These are phyloP conservation scores for Desmodus rotundus DNA, from an alignment of 2,113 vertebrate genomes.

Conservation along the genomic window DNA sequence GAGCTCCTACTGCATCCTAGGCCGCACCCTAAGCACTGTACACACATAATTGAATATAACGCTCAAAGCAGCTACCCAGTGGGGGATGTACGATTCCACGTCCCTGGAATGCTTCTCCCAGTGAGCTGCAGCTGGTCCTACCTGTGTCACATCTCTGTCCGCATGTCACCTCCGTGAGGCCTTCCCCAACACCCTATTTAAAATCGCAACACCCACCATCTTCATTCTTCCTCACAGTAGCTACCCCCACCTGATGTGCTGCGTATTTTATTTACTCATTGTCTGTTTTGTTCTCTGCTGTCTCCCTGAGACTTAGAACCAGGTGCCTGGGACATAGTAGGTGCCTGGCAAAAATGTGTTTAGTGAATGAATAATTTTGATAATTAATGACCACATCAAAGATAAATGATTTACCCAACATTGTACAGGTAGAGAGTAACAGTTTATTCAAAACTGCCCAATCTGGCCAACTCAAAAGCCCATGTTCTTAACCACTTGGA, in stretches of 20 bases:
- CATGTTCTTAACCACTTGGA: not conserved
- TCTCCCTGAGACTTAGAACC: not conserved
- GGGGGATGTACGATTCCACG: not conserved
- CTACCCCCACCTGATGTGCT: not conserved
- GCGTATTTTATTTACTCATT: not conserved
- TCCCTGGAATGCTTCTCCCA: rapidly evolving
- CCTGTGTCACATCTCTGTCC: not conserved
- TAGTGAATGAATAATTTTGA: not conserved
- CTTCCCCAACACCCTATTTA: not conserved
- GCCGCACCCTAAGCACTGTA: not conserved
- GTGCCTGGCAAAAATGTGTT: not conserved
- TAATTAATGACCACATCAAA: not conserved
- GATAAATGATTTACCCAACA: not conserved
- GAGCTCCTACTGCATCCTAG: not conserved
- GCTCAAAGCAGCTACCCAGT: not conserved
- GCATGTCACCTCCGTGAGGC: not conserved
- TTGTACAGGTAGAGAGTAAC: not conserved
- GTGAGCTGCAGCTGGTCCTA: not conserved
- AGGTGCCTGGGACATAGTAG: not conserved
- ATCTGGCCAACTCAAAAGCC: not conserved
- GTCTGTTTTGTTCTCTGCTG: not conserved
- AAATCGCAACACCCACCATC: not conserved
- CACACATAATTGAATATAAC: not conserved
- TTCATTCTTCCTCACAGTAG: not conserved
- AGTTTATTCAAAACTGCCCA: not conserved